Conservation (phyloP, 1,140 invertebrate species). For the Melipona quadrifasciata region DNA sequence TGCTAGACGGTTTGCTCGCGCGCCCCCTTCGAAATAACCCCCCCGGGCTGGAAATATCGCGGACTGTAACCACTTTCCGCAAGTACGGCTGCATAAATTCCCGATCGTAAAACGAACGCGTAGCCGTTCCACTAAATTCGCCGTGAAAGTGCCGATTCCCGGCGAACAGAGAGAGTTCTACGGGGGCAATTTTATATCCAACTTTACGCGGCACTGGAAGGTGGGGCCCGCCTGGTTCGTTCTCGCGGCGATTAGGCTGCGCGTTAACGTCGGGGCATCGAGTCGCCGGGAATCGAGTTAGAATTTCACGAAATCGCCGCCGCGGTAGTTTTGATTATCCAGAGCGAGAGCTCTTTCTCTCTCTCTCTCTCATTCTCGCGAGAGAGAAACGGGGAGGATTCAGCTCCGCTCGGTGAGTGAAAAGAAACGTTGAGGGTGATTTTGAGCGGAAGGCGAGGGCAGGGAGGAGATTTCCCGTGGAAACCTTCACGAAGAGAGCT, state of each 20-base stretch:
- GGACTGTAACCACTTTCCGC: neutral
- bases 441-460: neutral
- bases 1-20: neutral
- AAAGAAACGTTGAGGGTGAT: neutral
- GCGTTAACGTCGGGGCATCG: conserved; percentile 1
- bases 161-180: neutral
- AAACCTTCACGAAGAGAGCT: conserved; percentile 27
- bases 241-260: conserved; percentile 11
- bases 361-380: neutral
- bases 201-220: neutral
- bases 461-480: conserved; percentile 27
- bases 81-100: neutral
- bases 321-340: conserved; percentile 45
- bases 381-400: neutral
- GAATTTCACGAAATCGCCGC: conserved; percentile 38
- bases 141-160: neutral
- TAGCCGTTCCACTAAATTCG: neutral
- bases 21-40: neutral
- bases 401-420: too few relatives aligned
- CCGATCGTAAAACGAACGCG: neutral
- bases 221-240: neutral
- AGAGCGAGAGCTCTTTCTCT: neutral
- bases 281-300: conserved; percentile 21
- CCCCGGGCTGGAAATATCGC: too few relatives aligned
- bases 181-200: neutral